Conservation (phyloP, 2,113 vertebrate species). For the Grammomys surdaster region DNA sequence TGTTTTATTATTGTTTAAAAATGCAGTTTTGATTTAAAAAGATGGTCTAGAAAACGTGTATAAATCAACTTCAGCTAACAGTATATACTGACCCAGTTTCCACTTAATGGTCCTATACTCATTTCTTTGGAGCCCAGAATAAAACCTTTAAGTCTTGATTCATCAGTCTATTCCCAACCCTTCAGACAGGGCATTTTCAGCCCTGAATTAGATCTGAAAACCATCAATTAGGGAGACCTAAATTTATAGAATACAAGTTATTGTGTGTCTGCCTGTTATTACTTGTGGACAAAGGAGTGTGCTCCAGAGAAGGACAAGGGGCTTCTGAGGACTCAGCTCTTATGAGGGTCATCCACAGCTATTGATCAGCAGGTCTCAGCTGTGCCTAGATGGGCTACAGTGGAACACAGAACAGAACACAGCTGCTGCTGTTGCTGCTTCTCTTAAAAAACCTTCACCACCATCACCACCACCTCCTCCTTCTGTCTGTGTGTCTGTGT, state of each 20-base stretch:
- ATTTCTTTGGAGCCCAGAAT: background rate
- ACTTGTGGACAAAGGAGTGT: fast-evolving
- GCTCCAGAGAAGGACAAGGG: background rate
- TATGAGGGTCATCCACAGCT: background rate
- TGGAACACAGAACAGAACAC: background rate
- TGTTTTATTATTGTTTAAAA: background rate
- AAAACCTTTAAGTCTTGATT: background rate
- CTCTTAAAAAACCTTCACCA: background rate
- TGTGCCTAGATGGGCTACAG: background rate
- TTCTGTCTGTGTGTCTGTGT: too few relatives aligned
- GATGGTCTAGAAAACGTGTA: background rate
- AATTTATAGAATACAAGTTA: background rate
- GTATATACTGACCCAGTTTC: fast-evolving
- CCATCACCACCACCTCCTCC: too few relatives aligned
- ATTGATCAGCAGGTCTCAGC: background rate
- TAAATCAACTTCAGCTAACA: background rate
- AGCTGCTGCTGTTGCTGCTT: background rate
- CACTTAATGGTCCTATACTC: background rate
- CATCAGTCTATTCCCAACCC: background rate
- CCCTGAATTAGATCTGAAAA: background rate
- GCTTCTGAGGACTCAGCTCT: background rate
- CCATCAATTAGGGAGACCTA: background rate
- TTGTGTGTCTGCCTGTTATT: fast-evolving
- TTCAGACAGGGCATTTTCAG: background rate
- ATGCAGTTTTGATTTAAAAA: background rate